These are phyloP conservation scores for Oceanites oceanicus DNA, from an alignment of 2,113 vertebrate species.

Conservation along the genomic window DNA sequence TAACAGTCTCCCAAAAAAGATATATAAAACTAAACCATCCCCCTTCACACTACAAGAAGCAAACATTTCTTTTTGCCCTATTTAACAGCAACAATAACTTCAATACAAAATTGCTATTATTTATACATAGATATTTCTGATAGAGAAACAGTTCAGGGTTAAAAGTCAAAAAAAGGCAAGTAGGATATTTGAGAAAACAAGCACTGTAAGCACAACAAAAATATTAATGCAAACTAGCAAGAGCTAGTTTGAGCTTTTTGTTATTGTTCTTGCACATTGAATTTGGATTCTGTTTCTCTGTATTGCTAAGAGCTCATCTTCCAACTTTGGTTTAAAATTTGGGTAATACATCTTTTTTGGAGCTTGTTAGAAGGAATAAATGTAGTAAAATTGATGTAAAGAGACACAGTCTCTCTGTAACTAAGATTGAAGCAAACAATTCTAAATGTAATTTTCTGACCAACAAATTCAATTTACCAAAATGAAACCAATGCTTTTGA, in stretches of 20 bases:
- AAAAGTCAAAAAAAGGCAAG: background rate
- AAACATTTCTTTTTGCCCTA: conserved; percentile 10
- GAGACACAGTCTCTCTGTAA: background rate
- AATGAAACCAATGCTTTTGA: background rate
- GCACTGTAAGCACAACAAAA: background rate
- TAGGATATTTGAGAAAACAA: background rate
- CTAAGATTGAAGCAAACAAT: background rate
- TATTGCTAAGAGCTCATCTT: background rate
- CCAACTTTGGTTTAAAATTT: background rate
- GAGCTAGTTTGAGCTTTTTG: background rate
- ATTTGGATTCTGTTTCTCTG: background rate
- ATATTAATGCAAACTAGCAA: background rate
- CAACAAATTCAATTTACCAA: background rate
- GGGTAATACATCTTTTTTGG: background rate
- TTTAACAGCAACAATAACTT: background rate
- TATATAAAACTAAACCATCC: background rate
- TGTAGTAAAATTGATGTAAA: background rate
- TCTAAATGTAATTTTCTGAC: background rate
- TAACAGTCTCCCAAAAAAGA: background rate
- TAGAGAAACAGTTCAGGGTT: background rate
- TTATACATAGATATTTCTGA: background rate
- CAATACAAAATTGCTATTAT: background rate
- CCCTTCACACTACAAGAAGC: background rate
- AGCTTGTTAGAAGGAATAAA: background rate
- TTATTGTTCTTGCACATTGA: background rate